Base-by-base conservation (phyloP, 2,113 vertebrate species). In the Pedetes capensis region DNA sequence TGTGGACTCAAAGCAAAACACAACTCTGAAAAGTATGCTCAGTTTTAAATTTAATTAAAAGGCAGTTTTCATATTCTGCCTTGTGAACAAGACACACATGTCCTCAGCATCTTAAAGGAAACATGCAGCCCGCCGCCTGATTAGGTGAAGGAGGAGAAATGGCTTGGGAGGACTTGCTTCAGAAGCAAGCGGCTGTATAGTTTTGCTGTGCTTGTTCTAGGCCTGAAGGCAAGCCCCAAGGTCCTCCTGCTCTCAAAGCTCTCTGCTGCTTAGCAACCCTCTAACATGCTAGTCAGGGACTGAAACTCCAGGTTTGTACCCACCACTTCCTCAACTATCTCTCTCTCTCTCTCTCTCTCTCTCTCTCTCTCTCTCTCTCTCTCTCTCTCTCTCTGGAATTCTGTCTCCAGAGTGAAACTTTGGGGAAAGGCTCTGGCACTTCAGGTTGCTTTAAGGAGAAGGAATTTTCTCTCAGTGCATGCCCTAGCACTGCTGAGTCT, bases 41-140 rank as follows among this genome's bases (percentile, higher is more conserved):
- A 44, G 68, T n/a, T 59, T 89, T 87, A 44, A 51, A 27, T 84
- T 81, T 69, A 71, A 92, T 89, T 69, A 61, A 82, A 95, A 91
- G 78, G 57, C 63, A 27, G 27, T 78, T 93, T 95, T 75, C 5
- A 18, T 75, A 27, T 34, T 53, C 74, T 39, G 23, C 29, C 42
- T 53, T 64, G 53, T 37, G 32, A 74, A 64, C 66, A 80, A 55
- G 90, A 37, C 37, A 34, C 32, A 3, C 8, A 17, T 32, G 27
- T 14, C 5, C 68, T 89, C 49, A 44, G 47, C 75, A 29, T 55
- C 82, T 81, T 53, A 81, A 75, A 78, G 75, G 80, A 53, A 85
- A 91, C 72, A 14, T 55, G 57, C 18, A 29, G 14, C 29, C 27
- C 63, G 78, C 47, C 83, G 44, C n/a, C 51, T 32, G 34, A 39